A percentile compares a stretch with the other conserved stretches of the same genome.
phyloP scores from a whole-genome alignment of 2,797 vertebrate genomes.

The Sebastes dallii region DNA sequence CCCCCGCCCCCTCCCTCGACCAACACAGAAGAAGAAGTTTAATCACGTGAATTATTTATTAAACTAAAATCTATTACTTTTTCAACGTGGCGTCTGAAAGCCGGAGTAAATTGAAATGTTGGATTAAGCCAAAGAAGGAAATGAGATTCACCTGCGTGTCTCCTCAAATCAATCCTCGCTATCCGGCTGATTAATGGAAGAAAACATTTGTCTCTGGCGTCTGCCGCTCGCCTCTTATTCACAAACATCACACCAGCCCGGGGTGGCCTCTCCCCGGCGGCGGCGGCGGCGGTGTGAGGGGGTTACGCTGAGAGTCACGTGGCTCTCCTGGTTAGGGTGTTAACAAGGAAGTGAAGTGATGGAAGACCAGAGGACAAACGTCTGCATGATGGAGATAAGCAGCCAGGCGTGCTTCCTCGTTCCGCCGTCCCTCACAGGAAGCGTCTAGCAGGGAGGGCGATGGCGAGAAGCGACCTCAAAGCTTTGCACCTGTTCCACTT shows the following conservation, averaged over 20 bases:
- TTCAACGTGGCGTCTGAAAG: conserved; percentile 33
- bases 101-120: conserved; percentile 57
- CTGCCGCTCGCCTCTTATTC: background rate
- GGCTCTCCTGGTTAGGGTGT: conserved; percentile 36
- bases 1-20: background rate
- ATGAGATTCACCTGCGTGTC: conserved; percentile 66
- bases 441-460: conserved; percentile 10
- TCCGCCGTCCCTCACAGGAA: background rate
- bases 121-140: conserved; percentile 57
- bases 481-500: conserved; percentile 31
- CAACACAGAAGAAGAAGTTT: conserved; percentile 23
- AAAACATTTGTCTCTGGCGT: conserved; percentile 22
- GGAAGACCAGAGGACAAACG: conserved; percentile 54
- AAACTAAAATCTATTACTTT: conserved; percentile 59
- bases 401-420: conserved; percentile 23
- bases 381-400: conserved; percentile 71
- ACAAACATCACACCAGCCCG: conserved; percentile 42
- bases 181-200: conserved; percentile 46
- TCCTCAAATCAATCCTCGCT: conserved; percentile 34
- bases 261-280: conserved; percentile 1
- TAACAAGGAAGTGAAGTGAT: conserved; percentile 63
- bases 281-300: background rate
- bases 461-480: conserved; percentile 15
- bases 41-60: conserved; percentile 74
- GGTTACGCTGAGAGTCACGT: conserved; percentile 8